Conservation (phyloP, 2,888 invertebrate genomes). For the Drosophila meridiana region DNA sequence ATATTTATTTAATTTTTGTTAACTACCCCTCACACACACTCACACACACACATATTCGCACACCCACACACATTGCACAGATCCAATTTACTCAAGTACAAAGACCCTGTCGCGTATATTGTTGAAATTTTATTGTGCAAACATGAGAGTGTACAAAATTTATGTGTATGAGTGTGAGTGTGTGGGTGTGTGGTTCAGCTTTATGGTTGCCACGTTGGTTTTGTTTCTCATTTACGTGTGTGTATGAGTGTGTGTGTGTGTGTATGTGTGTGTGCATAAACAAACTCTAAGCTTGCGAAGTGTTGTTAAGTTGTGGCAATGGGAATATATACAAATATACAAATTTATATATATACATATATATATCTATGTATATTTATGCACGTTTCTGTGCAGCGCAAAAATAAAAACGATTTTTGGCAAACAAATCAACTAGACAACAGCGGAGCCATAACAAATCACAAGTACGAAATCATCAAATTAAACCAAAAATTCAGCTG, state of each 20-base stretch:
- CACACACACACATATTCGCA: neutral
- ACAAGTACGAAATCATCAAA: conserved; percentile 11
- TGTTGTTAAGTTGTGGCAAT: conserved; percentile 67
- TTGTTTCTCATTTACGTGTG: conserved; percentile 54
- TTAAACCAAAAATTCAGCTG: conserved; percentile 20
- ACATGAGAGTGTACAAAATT: conserved; percentile 64
- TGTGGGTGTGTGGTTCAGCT: conserved; percentile 43
- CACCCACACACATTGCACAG: conserved; percentile 56
- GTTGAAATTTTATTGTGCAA: conserved; percentile 79
- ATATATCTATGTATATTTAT: conserved; percentile 18
- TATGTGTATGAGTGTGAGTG: conserved; percentile 21
- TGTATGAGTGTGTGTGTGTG: conserved; percentile 31
- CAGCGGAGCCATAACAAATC: conserved; percentile 42
- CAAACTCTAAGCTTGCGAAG: conserved; percentile 51
- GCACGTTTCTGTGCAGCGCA: conserved; percentile 41
- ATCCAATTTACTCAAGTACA: conserved; percentile 81
- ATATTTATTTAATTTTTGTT: conserved; percentile 78
- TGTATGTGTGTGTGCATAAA: conserved; percentile 40
- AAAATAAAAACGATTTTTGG: conserved; percentile 74
- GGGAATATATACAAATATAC: neutral
- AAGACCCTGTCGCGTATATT: conserved; percentile 79
- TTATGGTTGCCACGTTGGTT: conserved; percentile 77
- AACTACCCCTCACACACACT: conserved; percentile 30
- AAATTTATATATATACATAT: conserved; percentile 3
- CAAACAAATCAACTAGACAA: conserved; percentile 72